Base-by-base conservation (phyloP, 1,140 invertebrate species). In the Antheraea mylitta region DNA sequence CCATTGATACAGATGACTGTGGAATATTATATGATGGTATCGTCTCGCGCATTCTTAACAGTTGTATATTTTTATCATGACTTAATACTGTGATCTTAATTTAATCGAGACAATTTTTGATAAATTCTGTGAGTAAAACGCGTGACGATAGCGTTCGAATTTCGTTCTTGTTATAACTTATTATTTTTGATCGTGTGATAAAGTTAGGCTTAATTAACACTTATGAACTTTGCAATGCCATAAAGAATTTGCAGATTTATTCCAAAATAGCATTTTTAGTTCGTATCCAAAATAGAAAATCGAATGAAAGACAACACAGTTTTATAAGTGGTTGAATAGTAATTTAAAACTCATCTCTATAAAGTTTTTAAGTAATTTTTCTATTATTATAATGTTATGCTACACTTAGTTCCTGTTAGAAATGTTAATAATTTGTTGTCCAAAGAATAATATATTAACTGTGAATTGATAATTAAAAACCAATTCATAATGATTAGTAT, bases 41-140 rank as follows among this genome's bases (percentile, higher is more conserved):
- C 82, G 86, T 88, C 85, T 61, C 80, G 81, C 81, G 73, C 79
- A 82, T 87, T 90, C 83, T 78, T 91, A 2, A 83, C 86, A 85
- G 82, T 87, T 87, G 88, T 80, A 42, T 42, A 42, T 42, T 90
- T n/a, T 88, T 89, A 81, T 80, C 73, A 87, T 92, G 90, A 92
- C 89, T 91, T 92, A 91, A 90, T 89, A 87, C 90, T 92, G 90
- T 92, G 90, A 92, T 92, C 87, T 91, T 92, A 92, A 89, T 92
- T 92, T 92, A 91, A 90, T 81, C 78, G 84, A 87, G 78, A 79
- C 82, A 90, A 86, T 88, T 91, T 89, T 91, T 86, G 86, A 90
- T 86, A 86, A 89, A 85, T 89, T 91, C 89, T 88, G 76, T 85
- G 83, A 87, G 80, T 80, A 76, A 37, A 80, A 80, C 66, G 81